These are phyloP conservation scores for Drosophila maculinotata DNA, from an alignment of 2,888 invertebrate species.

Conservation along the genomic window DNA sequence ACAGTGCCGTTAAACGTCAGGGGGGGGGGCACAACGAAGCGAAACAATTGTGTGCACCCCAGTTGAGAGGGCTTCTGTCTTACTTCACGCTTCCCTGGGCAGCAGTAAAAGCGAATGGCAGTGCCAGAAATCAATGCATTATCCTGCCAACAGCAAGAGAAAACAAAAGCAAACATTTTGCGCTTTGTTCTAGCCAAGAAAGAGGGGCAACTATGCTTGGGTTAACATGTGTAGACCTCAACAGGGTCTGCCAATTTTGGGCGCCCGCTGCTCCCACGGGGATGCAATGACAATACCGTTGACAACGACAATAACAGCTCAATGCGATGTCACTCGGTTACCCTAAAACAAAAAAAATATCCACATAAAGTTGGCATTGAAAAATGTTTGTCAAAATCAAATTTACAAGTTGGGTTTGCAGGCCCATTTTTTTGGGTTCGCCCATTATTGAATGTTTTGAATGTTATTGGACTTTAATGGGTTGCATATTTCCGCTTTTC, in stretches of 20 bases:
- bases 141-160: conserved; percentile 56
- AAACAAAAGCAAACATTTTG: conserved; percentile 50
- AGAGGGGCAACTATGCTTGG: conserved; percentile 39
- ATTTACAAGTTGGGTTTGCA: conserved; percentile 57
- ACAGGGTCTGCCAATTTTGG: conserved; percentile 50
- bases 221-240: conserved; percentile 46
- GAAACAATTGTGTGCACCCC: conserved; percentile 57
- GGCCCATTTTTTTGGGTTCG: conserved; percentile 20
- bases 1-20: conserved; percentile 2
- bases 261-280: conserved; percentile 69
- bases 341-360: conserved; percentile 32
- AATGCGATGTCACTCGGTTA: conserved; percentile 43
- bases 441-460: conserved; percentile 61
- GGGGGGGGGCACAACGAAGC: conserved; percentile 34
- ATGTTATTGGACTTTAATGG: conserved; percentile 69
- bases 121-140: conserved; percentile 70
- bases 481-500: conserved; percentile 27
- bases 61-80: conserved; percentile 55
- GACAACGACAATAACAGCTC: conserved; percentile 57
- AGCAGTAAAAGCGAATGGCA: conserved; percentile 50
- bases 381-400: conserved; percentile 65
- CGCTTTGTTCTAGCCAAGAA: conserved; percentile 49
- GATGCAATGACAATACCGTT: conserved; percentile 68
- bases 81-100: conserved; percentile 70
- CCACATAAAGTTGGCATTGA: conserved; percentile 38